A percentile compares a stretch with the other conserved stretches of the same genome.
These are phyloP conservation scores for Cercocebus atys DNA, from an alignment of 2,113 vertebrate species.

Conservation along the genomic window DNA sequence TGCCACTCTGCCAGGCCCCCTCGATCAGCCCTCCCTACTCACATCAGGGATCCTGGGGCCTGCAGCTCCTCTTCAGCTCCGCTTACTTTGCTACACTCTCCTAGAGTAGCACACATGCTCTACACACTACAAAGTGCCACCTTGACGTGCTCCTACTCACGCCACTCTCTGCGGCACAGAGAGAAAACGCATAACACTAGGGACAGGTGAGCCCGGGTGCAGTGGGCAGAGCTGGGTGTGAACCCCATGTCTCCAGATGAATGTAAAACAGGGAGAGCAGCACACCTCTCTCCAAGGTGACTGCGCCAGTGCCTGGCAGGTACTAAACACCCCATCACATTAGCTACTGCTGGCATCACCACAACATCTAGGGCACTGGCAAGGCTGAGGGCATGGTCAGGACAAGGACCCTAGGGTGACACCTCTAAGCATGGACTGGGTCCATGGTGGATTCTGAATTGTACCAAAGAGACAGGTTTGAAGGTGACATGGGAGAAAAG, in stretches of 20 bases:
- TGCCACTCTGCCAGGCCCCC: fast-evolving
- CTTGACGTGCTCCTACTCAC: fast-evolving
- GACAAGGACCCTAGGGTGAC: neutral
- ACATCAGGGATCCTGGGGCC: neutral
- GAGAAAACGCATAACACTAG: fast-evolving
- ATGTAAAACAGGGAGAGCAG: neutral
- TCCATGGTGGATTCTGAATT: neutral
- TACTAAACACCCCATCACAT: fast-evolving
- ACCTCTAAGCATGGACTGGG: fast-evolving
- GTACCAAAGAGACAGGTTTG: neutral
- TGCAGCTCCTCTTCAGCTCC: too few relatives aligned
- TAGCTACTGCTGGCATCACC: neutral
- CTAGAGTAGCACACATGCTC: fast-evolving
- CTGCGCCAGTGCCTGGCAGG: fast-evolving
- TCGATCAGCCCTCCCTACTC: too few relatives aligned
- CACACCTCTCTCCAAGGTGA: neutral
- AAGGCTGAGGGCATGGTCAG: fast-evolving
- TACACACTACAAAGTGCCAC: neutral
- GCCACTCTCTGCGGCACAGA: neutral
- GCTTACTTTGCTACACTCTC: neutral
- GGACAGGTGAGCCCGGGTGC: fast-evolving
- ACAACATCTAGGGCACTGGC: fast-evolving
- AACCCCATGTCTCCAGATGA: neutral
- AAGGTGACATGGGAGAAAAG: neutral
- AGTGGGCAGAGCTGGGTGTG: neutral